Base-by-base conservation (phyloP, 2,113 vertebrate genomes). In the Serinus canaria region DNA sequence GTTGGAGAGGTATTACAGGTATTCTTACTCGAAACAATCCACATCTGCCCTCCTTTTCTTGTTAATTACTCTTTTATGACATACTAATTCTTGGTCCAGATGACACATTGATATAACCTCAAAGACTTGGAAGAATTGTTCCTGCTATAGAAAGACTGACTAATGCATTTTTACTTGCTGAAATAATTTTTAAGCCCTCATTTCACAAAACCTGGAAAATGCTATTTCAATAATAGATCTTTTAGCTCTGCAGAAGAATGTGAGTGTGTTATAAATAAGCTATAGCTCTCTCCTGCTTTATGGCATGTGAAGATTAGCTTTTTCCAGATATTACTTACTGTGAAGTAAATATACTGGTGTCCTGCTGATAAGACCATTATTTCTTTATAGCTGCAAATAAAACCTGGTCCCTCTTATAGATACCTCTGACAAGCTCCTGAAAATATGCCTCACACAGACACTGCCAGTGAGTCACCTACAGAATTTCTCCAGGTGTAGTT, bases 361-460 rank as follows among this genome's bases (percentile, higher is more conserved):
- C 46, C 59, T 83, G 81, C 70, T 92, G 90, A 27, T 86, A 92
- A 84, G 4, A 41, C 44, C 17, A 52, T 83, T 90, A 83, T 83
- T 95, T 60, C 59, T 90, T 89, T 90, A 15, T 41, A 70, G 70
- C 68, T 60, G 68, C 60, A 92, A 83, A 93, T 50, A 86, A 86
- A 88, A 39, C 44, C 44, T 49, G 25, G 68, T 86, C 14, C 7
- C 55, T 11, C 11, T 23, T 70, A 50, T 2, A 69, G 70, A 53
- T 68, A 27, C 1, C 37, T 92, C 52, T 75, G 68, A 60, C 63
- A 81, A 74, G 23, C 82, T 86, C 72, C 77, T 94, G 64, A 80
- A 82, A 88, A 86, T 37, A 70, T 5, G n/a, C 39, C 70, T 88
- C 44, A 50, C 35, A 5, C 24, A 88, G 50, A 69, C 46, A 12